Evolutionary conservation across 2,888 invertebrate genomes (phyloP).

Genomic region (Lithodes maja): DNA sequence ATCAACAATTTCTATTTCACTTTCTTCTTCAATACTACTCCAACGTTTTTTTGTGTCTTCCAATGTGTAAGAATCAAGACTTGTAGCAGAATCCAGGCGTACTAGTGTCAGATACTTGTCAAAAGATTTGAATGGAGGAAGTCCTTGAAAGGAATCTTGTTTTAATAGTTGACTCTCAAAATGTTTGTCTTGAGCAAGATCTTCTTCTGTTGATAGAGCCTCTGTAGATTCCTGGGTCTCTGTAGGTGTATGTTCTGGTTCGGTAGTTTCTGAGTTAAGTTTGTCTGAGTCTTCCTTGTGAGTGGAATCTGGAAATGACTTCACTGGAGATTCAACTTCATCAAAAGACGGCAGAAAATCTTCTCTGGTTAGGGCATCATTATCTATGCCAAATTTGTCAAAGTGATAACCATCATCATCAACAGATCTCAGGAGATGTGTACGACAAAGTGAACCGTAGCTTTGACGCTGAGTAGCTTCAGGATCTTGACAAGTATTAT

Average conservation of each 20-base stretch:
- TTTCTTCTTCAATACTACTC: slow-evolving; percentile 51
- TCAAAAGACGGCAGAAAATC: slow-evolving; percentile 32
- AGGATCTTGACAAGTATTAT: neutral
- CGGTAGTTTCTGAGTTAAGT: neutral
- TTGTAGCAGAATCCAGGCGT: slow-evolving; percentile 61
- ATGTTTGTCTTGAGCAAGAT: neutral
- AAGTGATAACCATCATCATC: slow-evolving; percentile 69
- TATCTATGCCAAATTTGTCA: slow-evolving; percentile 59
- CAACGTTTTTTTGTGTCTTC: slow-evolving; percentile 41
- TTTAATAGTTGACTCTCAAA: slow-evolving; percentile 45
- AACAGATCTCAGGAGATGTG: slow-evolving; percentile 56
- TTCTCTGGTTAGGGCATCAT: slow-evolving; percentile 14
- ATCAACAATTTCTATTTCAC: slow-evolving; percentile 18
- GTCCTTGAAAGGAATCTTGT: slow-evolving; percentile 69
- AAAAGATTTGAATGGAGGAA: slow-evolving; percentile 62
- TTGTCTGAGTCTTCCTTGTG: neutral
- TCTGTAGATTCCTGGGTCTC: neutral
- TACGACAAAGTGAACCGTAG: slow-evolving; percentile 64
- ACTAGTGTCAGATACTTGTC: slow-evolving; percentile 67
- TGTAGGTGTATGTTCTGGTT: neutral
- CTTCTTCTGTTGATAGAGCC: neutral
- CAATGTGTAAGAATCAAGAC: slow-evolving; percentile 43
- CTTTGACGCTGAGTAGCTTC: slow-evolving; percentile 30
- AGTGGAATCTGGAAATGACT: neutral
- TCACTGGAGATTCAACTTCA: neutral